Evolutionary conservation across 2,113 vertebrate genomes (phyloP).

Genomic region (Nothocercus julius): DNA sequence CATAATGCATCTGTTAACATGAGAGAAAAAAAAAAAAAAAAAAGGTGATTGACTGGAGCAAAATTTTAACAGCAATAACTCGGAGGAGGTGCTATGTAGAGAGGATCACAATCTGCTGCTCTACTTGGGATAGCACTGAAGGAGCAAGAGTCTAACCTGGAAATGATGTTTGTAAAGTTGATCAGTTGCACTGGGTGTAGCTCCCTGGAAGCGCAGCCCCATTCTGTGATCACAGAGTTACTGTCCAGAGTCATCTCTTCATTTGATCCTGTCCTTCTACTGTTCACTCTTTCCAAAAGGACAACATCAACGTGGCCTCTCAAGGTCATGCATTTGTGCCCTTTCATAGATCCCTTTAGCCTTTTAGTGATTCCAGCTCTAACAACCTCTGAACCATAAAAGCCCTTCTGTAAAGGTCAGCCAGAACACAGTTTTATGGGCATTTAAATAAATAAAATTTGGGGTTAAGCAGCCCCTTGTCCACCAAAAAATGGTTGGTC

Average conservation of each 20-base stretch:
- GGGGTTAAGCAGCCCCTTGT: not conserved
- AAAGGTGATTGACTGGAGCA: not conserved
- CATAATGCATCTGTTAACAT: not conserved
- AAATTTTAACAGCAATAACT: constrained; percentile 5
- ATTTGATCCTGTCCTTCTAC: not conserved
- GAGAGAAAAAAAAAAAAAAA: not conserved
- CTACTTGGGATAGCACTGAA: not conserved
- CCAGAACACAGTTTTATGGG: not conserved
- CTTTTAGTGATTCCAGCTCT: not conserved
- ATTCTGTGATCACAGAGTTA: not conserved
- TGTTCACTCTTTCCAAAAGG: not conserved
- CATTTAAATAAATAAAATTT: not conserved
- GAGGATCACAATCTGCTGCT: not conserved
- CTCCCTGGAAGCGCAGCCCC: not conserved
- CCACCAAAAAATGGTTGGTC: not conserved
- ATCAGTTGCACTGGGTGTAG: not conserved
- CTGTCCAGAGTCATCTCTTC: not conserved
- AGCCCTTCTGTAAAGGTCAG: not conserved
- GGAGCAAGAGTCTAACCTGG: not conserved
- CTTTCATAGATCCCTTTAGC: not conserved
- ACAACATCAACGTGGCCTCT: not conserved
- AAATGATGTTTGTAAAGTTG: not conserved
- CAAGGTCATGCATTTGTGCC: not conserved
- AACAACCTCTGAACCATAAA: not conserved
- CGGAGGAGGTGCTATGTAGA: not conserved